Evolutionary conservation across 2,888 invertebrate genomes (phyloP).

Genomic region (Rhingia campestris): DNA sequence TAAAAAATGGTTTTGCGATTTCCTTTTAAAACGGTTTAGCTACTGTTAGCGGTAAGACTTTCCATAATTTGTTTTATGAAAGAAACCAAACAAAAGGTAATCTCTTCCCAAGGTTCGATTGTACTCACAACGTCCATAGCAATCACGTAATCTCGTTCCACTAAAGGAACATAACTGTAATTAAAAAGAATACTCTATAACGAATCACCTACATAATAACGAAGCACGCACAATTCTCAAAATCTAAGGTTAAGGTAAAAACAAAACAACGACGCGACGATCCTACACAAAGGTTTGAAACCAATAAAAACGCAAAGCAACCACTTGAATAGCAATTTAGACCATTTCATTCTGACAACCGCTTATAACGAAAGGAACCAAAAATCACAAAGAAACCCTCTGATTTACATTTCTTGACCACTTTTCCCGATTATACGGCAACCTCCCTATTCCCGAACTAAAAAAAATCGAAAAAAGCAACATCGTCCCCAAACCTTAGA

Average conservation of each 20-base stretch:
- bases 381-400: constrained; percentile 38
- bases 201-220: constrained; percentile 1
- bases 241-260: constrained; percentile 12
- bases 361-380: constrained; percentile 43
- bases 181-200: constrained; percentile 22
- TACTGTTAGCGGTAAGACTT: too few species aligned
- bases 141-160: background rate
- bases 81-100: too few species aligned
- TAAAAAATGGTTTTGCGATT: too few species aligned
- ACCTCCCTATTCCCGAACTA: background rate
- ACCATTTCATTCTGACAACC: constrained; percentile 52
- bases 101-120: too few species aligned
- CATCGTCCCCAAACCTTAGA: background rate
- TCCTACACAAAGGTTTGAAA: constrained; percentile 3
- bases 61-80: too few species aligned
- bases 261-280: background rate
- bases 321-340: constrained; percentile 60
- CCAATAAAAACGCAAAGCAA: constrained; percentile 35
- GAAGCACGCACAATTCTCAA: constrained; percentile 31
- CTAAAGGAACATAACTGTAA: constrained; percentile 30
- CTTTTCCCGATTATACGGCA: constrained; percentile 1
- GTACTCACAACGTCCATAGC: too few species aligned
- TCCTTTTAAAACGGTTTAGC: too few species aligned
- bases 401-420: constrained; percentile 33
- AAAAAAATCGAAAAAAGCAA: constrained; percentile 28